Base-by-base conservation (phyloP, 1,140 invertebrate genomes). In the Bradynema listronoti region DNA sequence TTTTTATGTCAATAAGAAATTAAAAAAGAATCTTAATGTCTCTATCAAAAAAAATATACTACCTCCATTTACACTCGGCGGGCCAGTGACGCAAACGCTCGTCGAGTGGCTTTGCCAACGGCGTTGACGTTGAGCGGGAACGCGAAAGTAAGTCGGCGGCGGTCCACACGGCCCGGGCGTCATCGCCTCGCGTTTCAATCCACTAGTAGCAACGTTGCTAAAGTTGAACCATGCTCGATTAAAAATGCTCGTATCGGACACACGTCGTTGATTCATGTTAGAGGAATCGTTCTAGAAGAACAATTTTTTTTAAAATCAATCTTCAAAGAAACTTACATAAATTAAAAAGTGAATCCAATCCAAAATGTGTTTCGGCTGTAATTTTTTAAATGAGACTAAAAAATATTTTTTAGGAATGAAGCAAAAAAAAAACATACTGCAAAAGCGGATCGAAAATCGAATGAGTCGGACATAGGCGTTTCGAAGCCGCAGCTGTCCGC, bases 391-490 rank as follows among this genome's bases (percentile, higher is more conserved):
- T 19, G 11, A 39, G 19, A 11, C 19, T 39, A 39, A 39, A 4
- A 22, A 36, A 33, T 34, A 45, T 42, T 42, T 34, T 4, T 3
- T 14, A 11, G 19, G 16, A 39, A 27, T 61, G 19, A 16, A 19
- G 22, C 30, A 51, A 9, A 47, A 16, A 62, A 19, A 16, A 27
- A n/a, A 65, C 57, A 43, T 33, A 58, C 52, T 22, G 27, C 41
- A 59, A 54, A 58, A 49, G 9, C 19, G 5, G n/a, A 9, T 24
- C 47, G 16, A n/a, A 73, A 63, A 65, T 63, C 75, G 53, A 47
- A 76, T 61, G 68, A 88, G 77, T 93, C 90, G n/a, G 90, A 89
- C 61, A 88, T 88, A 1, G 91, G 90, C 1, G 91, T 96, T 79
- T 95, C 91, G 5, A 88, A 88, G 1, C 90, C 91, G 6, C 87